Evolutionary conservation across 2,113 vertebrate genomes (phyloP).

Genomic region (Cyprinodon variegatus): DNA sequence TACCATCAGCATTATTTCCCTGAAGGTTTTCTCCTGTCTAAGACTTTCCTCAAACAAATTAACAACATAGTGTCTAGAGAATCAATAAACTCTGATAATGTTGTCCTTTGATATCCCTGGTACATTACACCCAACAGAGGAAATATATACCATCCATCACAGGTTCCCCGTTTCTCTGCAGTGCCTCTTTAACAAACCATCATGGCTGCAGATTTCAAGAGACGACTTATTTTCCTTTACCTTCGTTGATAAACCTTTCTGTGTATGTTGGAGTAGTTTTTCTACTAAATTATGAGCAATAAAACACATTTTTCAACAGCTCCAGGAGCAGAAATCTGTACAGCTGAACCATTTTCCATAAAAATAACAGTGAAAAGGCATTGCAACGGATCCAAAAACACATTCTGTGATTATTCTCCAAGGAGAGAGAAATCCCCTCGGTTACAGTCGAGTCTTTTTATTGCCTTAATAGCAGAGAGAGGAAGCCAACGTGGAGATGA

Average conservation of each 20-base stretch:
- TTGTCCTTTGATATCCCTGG: not conserved
- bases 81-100: not conserved
- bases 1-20: not conserved
- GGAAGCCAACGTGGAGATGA: not conserved
- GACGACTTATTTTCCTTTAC: not conserved
- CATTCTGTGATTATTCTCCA: not conserved
- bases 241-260: not conserved
- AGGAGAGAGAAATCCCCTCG: not conserved
- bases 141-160: not conserved
- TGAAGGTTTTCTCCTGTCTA: not conserved
- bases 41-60: constrained; percentile 1
- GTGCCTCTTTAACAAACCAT: not conserved
- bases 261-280: not conserved
- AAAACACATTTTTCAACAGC: not conserved
- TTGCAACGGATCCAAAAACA: not conserved
- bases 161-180: no score
- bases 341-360: not conserved
- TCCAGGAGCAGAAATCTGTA: not conserved
- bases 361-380: not conserved
- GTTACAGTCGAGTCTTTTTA: constrained; percentile 9
- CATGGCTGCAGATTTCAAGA: not conserved
- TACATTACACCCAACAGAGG: not conserved
- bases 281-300: not conserved
- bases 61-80: not conserved
- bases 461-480: not conserved